Conservation (phyloP, 2,797 vertebrate species). For the Eleutherodactylus coqui region DNA sequence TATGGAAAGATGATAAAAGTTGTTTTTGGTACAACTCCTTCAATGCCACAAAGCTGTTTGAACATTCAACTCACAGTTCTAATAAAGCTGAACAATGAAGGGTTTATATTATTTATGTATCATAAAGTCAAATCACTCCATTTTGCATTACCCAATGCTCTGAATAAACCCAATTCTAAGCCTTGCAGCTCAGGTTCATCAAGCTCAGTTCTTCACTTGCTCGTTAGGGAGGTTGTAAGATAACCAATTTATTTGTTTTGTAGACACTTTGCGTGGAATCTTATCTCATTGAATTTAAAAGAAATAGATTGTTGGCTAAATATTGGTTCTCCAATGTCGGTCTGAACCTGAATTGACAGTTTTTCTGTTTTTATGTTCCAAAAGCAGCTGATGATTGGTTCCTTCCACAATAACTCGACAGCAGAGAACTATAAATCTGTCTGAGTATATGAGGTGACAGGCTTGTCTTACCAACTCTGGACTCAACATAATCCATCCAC, state of each 20-base stretch:
- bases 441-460: background rate
- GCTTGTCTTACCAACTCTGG: background rate
- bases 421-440: slow-evolving; percentile 36
- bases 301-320: slow-evolving; percentile 43
- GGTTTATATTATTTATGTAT: background rate
- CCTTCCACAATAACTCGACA: background rate
- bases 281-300: slow-evolving; percentile 17
- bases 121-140: background rate
- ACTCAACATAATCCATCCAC: slow-evolving; percentile 3
- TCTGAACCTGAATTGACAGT: slow-evolving; percentile 30
- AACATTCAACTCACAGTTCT: no score
- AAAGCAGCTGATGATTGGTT: slow-evolving; percentile 41
- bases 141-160: background rate
- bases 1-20: no score
- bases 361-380: slow-evolving; percentile 32
- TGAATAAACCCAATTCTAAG: background rate
- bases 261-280: slow-evolving; percentile 32
- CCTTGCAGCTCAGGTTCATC: background rate
- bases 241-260: slow-evolving; percentile 30
- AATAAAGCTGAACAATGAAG: no score
- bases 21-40: no score
- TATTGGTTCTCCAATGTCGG: background rate
- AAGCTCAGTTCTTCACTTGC: background rate
- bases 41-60: no score
- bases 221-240: background rate